A percentile compares a stretch with the other conserved stretches of the same genome.
Evolutionary conservation across 30 jellyfish, hydroid and myxozoan species (phyloP).

Genomic region (Catostylus mosaicus): DNA sequence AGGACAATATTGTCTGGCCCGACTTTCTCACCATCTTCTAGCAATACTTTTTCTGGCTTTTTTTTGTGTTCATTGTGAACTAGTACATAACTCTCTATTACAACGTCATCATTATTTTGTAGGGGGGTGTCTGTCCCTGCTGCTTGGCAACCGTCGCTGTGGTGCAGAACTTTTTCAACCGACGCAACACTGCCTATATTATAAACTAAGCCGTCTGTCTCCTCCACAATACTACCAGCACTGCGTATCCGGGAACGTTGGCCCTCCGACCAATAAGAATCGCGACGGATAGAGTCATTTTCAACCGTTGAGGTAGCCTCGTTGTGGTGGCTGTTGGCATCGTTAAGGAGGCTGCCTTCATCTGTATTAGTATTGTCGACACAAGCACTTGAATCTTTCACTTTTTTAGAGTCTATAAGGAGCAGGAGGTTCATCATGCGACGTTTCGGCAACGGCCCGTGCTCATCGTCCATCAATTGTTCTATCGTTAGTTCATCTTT

Average conservation of each 20-base stretch:
- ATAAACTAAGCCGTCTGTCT: neutral
- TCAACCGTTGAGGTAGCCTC: neutral
- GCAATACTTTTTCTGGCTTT: neutral
- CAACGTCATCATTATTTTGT: neutral
- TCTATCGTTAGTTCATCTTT: constrained; percentile 86
- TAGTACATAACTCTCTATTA: neutral
- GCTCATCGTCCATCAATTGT: constrained; percentile 95
- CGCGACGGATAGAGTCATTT: neutral
- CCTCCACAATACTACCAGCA: neutral
- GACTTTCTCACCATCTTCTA: too few relatives aligned
- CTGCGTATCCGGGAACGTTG: neutral
- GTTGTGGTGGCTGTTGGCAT: neutral
- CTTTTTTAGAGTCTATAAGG: neutral
- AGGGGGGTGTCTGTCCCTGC: neutral
- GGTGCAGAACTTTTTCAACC: neutral
- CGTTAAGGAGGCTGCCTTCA: neutral
- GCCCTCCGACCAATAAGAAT: neutral
- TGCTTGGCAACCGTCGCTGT: constrained; percentile 1
- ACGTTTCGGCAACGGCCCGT: constrained; percentile 92
- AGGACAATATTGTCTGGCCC: too few relatives aligned
- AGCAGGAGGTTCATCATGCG: constrained; percentile 65
- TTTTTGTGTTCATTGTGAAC: neutral
- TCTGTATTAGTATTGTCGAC: neutral
- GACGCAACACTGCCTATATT: neutral
- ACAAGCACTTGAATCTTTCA: too few relatives aligned